Evolutionary conservation across 2,888 invertebrate species (phyloP).

Genomic region (Creontiades dilutus): DNA sequence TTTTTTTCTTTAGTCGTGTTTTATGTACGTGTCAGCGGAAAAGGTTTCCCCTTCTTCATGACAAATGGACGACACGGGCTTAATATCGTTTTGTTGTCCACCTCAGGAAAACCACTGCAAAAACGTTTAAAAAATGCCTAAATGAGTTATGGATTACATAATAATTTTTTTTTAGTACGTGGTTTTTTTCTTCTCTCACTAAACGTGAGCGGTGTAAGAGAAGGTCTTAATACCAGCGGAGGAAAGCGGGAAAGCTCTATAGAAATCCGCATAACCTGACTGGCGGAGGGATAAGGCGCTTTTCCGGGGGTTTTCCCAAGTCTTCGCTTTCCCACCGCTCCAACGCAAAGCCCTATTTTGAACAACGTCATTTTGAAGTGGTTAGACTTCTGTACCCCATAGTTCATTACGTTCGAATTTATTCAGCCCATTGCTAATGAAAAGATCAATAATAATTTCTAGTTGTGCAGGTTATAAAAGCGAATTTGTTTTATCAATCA

Average conservation of each 20-base stretch:
- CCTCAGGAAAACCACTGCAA: constrained; percentile 24
- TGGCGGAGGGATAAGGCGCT: neutral
- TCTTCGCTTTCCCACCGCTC: constrained; percentile 16
- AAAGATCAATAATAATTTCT: no score
- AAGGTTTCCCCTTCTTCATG: constrained; percentile 66
- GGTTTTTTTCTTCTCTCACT: neutral
- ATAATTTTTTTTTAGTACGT: neutral
- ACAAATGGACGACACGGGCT: constrained; percentile 70
- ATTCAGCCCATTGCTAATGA: no score
- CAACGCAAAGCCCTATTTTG: no score
- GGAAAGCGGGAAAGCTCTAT: neutral
- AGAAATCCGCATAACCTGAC: neutral
- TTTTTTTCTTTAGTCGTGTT: constrained; percentile 59
- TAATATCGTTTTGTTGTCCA: constrained; percentile 43
- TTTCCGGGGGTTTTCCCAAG: neutral
- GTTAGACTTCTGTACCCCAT: no score
- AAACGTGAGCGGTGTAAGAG: neutral
- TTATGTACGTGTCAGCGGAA: constrained; percentile 71
- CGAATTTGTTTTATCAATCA: no score
- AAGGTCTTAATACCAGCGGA: constrained; percentile 12
- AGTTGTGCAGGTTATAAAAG: no score
- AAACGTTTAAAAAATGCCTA: constrained; percentile 3
- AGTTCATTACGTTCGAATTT: no score
- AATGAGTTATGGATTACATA: constrained; percentile 45
- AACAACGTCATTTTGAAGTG: no score